phyloP scores from a whole-genome alignment of 30 jellyfish, hydroid and myxozoan genomes.

The Clytia hemisphaerica region DNA sequence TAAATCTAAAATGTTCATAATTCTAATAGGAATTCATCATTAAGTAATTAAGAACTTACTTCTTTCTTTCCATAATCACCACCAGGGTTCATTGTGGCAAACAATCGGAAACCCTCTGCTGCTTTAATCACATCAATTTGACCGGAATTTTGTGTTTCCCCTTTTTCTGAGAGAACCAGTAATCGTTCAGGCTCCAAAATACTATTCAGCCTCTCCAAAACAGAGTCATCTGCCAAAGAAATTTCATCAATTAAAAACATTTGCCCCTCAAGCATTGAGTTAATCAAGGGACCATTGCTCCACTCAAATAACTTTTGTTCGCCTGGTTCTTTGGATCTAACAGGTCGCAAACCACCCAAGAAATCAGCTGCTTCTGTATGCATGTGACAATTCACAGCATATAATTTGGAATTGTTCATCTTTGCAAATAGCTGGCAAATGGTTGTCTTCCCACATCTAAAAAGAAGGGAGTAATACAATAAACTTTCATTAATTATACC shows the following conservation, averaged over 20 bases:
- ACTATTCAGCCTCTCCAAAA: constrained; percentile 87
- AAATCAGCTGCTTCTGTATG: constrained; percentile 94
- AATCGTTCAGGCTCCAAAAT: constrained; percentile 73
- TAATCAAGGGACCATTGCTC: constrained; percentile 93
- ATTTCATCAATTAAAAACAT: constrained; percentile 86
- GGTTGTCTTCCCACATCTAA: constrained; percentile 95
- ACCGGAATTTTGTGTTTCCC: constrained; percentile 40
- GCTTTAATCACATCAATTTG: constrained; percentile 64
- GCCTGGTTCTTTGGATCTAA: constrained; percentile 51
- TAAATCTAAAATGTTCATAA: neutral
- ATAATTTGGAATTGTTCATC: constrained; percentile 39
- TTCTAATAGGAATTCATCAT: neutral
- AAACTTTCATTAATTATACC: too few relatives aligned
- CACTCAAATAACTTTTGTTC: constrained; percentile 76
- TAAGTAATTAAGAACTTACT: constrained; percentile 14
- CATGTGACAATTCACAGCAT: constrained; percentile 88
- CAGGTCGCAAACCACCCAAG: constrained; percentile 98
- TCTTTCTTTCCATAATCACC: constrained; percentile 98
- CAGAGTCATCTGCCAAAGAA: constrained; percentile 98
- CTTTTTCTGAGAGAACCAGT: constrained; percentile 86
- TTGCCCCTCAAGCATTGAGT: constrained; percentile 84
- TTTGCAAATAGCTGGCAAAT: constrained; percentile 71
- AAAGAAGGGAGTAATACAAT: neutral
- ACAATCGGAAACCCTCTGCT: constrained; percentile 46
- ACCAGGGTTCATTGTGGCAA: constrained; percentile 99